Base-by-base conservation (phyloP, 2,113 vertebrate genomes). In the Indicator maculatus region DNA sequence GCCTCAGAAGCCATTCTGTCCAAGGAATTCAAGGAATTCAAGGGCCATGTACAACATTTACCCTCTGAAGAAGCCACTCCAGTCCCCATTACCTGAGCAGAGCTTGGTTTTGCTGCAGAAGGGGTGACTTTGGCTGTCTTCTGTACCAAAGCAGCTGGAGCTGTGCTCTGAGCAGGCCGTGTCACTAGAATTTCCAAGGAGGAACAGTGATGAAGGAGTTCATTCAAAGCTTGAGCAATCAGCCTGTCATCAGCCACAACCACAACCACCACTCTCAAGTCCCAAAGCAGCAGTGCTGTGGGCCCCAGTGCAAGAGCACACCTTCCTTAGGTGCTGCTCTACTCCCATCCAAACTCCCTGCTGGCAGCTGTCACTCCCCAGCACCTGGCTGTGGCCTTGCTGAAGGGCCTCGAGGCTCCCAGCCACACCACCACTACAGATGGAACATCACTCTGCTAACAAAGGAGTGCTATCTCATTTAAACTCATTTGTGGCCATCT, bases 81-180 rank as follows among this genome's bases (percentile, higher is more conserved):
- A 73, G 45, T 24, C 76, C 18, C 30, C 60, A 19, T 76, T 96
- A 99, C 99, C 98, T 98, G 98, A 70, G 97, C 5, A 70, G 97
- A 91, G 58, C 96, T 78, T 17, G 97, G 47, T 76, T 98, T 98
- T 19, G 93, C 55, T 93, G 92, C 82, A 41, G 98, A 91, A 0
- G 98, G 95, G 36, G 96, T 76, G 67, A 95, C 65, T 76, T 97
- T 96, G 74, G 98, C 95, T 16, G 98, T 96, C 73, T 98, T 98
- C 97, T 98, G 98, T 8, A 98, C 89, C n/a, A 71, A 56, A 11
- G 97, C 72, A 53, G 97, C 16, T 26, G 93, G 73, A 12, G 98
- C 86, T 27, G 65, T 83, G 45, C 83, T 96, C 83, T 98, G 98
- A 89, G 97, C 89, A 36, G 97, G 95, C 44, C 97, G 97, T 24